Percentiles rank a stretch among this genome's conserved stretches.
Conservation (phyloP, 2,888 invertebrate genomes). For the Leucania comma region DNA sequence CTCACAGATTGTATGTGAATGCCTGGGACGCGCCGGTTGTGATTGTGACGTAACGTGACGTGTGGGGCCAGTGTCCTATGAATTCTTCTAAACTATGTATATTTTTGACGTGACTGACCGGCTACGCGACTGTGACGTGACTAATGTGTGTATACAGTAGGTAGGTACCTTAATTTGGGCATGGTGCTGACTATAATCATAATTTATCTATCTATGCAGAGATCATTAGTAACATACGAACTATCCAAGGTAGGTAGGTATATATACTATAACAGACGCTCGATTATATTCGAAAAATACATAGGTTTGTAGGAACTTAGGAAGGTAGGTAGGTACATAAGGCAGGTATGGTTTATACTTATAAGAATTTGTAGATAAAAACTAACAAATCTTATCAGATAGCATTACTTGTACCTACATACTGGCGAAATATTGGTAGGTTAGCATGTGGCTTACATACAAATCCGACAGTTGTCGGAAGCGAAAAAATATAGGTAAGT, state of each 20-base stretch:
- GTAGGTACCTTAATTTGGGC: neutral
- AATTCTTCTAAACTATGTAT: neutral
- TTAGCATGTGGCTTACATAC: neutral
- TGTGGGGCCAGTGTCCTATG: neutral
- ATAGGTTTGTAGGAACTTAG: neutral
- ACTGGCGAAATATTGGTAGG: conserved; percentile 1
- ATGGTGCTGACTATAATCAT: neutral
- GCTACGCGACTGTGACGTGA: neutral
- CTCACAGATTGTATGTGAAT: conserved; percentile 6
- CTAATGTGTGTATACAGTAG: neutral
- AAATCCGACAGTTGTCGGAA: conserved; percentile 3
- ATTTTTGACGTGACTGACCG: conserved; percentile 5
- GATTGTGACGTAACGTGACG: conserved; percentile 1
- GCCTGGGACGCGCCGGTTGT: neutral
- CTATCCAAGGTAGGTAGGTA: neutral
- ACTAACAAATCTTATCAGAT: neutral
- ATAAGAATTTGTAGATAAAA: neutral
- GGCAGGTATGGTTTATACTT: neutral
- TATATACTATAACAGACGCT: too few relatives aligned
- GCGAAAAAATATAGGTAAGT: neutral
- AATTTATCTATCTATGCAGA: neutral
- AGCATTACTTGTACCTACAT: neutral
- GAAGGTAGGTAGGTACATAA: neutral
- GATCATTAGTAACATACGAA: neutral
- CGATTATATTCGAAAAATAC: neutral